Evolutionary conservation across 2,113 vertebrate species (phyloP).

Genomic region (Hydropotes inermis): DNA sequence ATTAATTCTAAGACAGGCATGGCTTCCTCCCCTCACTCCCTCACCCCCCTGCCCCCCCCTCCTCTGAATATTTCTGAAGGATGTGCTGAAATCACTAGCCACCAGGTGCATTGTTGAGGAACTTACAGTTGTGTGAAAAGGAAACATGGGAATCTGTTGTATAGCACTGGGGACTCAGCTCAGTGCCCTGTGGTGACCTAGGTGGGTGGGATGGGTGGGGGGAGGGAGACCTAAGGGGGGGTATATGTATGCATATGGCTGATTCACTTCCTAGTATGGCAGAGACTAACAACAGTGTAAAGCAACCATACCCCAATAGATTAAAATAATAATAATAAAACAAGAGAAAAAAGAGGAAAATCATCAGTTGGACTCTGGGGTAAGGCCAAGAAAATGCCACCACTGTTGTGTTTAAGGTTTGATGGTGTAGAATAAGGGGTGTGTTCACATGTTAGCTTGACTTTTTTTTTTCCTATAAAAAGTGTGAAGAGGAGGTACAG

Average conservation of each 20-base stretch:
- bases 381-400: not conserved
- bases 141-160: not conserved
- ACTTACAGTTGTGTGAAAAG: not conserved
- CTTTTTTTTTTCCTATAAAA: not conserved
- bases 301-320: not conserved
- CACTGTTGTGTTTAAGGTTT: not conserved
- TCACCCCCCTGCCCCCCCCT: accelerated
- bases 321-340: not conserved
- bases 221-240: not conserved
- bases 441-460: not conserved
- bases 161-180: not conserved
- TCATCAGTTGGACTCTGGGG: not conserved
- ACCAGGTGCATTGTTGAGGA: not conserved
- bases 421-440: not conserved
- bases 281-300: not conserved
- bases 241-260: not conserved
- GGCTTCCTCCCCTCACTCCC: not conserved
- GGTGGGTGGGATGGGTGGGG: not conserved
- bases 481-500: not conserved
- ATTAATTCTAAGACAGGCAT: not conserved
- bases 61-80: not conserved
- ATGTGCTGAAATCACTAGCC: not conserved
- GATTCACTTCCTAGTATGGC: not conserved
- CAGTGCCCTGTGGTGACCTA: not conserved
- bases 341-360: not conserved